Conservation (phyloP, 2,113 vertebrate genomes). For the Antechinus stuartii region DNA sequence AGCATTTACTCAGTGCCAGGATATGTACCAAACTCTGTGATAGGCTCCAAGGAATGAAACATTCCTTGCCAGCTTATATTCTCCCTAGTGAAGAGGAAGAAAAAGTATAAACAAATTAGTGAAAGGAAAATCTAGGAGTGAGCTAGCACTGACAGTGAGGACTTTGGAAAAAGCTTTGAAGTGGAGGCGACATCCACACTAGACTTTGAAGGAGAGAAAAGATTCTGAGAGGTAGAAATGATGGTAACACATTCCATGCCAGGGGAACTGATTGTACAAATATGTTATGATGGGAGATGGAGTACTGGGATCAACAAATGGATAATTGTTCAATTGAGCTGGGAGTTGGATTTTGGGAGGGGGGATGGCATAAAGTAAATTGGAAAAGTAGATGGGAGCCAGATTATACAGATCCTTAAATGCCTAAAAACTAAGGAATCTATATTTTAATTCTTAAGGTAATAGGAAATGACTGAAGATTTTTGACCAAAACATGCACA, state of each 20-base stretch:
- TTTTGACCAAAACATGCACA: not conserved
- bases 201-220: not conserved
- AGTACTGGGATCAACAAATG: not conserved
- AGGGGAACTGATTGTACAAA: not conserved
- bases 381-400: not conserved
- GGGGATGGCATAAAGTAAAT: not conserved
- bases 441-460: not conserved
- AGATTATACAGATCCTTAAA: not conserved
- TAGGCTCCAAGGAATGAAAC: not conserved
- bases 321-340: not conserved
- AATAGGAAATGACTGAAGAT: not conserved
- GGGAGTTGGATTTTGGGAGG: not conserved
- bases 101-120: not conserved
- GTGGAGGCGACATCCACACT: not conserved
- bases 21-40: not conserved
- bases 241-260: not conserved
- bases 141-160: not conserved
- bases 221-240: not conserved
- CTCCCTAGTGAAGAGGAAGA: not conserved
- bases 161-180: not conserved
- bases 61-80: not conserved
- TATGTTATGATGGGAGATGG: not conserved
- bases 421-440: not conserved
- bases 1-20: not conserved
- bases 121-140: not conserved